Percentiles rank a stretch among this genome's conserved stretches.
These are phyloP conservation scores for Theocolax elegans DNA, from an alignment of 1,140 invertebrate species.

Conservation along the genomic window DNA sequence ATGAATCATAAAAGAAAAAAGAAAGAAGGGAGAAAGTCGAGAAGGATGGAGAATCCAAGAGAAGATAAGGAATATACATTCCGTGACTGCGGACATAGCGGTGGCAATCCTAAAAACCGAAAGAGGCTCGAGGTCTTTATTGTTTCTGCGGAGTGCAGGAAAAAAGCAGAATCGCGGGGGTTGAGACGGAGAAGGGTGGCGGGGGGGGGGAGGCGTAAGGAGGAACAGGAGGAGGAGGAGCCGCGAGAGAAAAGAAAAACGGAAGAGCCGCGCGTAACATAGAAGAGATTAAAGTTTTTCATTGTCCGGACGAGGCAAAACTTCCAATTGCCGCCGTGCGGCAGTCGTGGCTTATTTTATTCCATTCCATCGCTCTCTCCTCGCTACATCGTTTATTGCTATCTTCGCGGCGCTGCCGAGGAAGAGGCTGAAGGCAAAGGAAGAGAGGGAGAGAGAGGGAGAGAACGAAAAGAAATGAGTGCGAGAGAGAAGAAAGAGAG, in stretches of 20 bases:
- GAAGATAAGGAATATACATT: slow-evolving; percentile 23
- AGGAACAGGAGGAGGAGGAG: neutral
- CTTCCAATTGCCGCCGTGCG: slow-evolving; percentile 21
- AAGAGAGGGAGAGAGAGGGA: neutral
- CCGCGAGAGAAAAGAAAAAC: neutral
- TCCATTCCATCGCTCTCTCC: slow-evolving; percentile 20
- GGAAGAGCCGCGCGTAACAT: slow-evolving; percentile 8
- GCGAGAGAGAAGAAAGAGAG: too few relatives aligned
- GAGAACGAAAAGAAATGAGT: too few relatives aligned
- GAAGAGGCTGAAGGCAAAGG: too few relatives aligned
- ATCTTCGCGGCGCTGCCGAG: slow-evolving; percentile 15
- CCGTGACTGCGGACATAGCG: neutral
- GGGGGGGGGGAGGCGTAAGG: neutral
- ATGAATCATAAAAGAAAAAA: slow-evolving; percentile 19
- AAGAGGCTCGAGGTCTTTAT: slow-evolving; percentile 16
- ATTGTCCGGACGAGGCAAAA: slow-evolving; percentile 27
- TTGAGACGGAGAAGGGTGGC: too few relatives aligned
- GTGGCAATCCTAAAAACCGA: slow-evolving; percentile 14
- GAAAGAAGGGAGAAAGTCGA: neutral
- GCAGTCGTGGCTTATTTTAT: slow-evolving; percentile 27
- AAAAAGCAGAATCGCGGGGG: too few relatives aligned
- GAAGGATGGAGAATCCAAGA: neutral
- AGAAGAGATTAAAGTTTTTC: slow-evolving; percentile 38
- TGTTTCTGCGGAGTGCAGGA: neutral
- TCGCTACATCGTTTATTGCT: slow-evolving; percentile 38